Evolutionary conservation across 2,797 vertebrate genomes (phyloP), one percentile per base, ranked within the genome.

Genomic region (Sebastiscus albofasciatus): DNA sequence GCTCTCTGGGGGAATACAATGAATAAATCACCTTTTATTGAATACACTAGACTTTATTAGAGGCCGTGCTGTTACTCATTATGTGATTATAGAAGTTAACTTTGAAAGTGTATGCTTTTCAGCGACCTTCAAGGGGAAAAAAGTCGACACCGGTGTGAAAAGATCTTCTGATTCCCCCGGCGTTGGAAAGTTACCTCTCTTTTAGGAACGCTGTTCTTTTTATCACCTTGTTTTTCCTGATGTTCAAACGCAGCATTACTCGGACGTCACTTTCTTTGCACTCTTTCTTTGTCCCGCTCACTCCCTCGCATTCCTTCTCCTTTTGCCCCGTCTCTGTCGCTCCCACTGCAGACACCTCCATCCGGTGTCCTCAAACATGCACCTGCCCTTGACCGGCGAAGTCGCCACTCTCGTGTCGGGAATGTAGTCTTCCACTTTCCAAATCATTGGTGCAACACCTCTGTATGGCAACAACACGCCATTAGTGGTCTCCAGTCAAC

Each of bases 401-500:
- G 75, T 39, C 83, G 72, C 81, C 84, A 83, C 71, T 92, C 76
- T 80, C 54, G 77, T 75, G 67, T 81, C 67, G 67, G 55, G 42
- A 79, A 87, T 77, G 36, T 54, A 33, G 82, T 87, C 58, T 68
- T 82, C 67, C 78, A 62, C 72, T 81, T 88, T 79, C 64, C 84
- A 79, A 85, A 88, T 81, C 88, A 80, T 80, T 61, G 73, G 77
- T 84, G 86, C 75, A 81, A 86, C 87, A 90, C 81, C 80, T 89
- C 72, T 33, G 60, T 71, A 75, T 77, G 75, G 80, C 75, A 87
- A 81, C 87, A 87, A 76, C 85, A 82, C 36, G 26, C 87, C 91
- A 91, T 92, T 92, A 94, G 82, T 80, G 83, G 83, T 88, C 90
- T 90, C 88, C 60, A 86, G 83, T 90, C 87, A 81, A 85, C 81